Evolutionary conservation across 2,888 invertebrate genomes (phyloP).

Genomic region (Temnothorax unifasciatus): DNA sequence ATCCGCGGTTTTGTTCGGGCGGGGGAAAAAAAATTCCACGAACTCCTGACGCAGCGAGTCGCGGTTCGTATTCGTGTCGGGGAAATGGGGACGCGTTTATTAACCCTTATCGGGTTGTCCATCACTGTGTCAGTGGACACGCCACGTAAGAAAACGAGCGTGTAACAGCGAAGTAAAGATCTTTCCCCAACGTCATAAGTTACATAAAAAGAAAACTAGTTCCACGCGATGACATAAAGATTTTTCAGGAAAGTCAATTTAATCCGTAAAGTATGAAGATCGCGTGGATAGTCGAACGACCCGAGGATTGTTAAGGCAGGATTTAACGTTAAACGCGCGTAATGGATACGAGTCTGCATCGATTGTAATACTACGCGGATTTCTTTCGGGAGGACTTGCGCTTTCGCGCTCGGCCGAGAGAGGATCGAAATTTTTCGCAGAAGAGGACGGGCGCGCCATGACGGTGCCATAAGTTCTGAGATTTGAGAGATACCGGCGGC

Average conservation of each 20-base stretch:
- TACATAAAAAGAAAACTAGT: constrained; percentile 1
- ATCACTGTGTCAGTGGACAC: constrained; percentile 12
- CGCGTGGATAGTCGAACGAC: not conserved
- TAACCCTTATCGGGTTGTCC: constrained; percentile 16
- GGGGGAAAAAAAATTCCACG: constrained; percentile 13
- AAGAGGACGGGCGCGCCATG: constrained; percentile 61
- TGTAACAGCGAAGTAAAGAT: constrained; percentile 15
- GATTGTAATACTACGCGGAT: not conserved
- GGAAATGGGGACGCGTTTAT: constrained; percentile 38
- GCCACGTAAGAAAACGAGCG: constrained; percentile 12
- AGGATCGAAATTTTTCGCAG: constrained; percentile 58
- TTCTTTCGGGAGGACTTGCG: constrained; percentile 40
- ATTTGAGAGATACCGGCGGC: constrained; percentile 70
- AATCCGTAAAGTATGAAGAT: not conserved
- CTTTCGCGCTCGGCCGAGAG: constrained; percentile 51
- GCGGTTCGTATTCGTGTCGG: constrained; percentile 18
- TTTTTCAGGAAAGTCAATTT: not conserved
- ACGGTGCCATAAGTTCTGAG: constrained; percentile 71
- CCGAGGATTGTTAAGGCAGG: not conserved
- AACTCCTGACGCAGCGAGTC: constrained; percentile 33
- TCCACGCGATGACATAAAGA: not conserved
- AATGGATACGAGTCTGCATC: not conserved
- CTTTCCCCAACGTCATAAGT: not conserved
- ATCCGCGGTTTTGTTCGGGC: constrained; percentile 55
- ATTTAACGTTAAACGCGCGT: constrained; percentile 15